Percentiles rank a stretch among this genome's conserved stretches.
These are phyloP conservation scores for Chorisops tibialis DNA, from an alignment of 2,888 invertebrate species.

Conservation along the genomic window DNA sequence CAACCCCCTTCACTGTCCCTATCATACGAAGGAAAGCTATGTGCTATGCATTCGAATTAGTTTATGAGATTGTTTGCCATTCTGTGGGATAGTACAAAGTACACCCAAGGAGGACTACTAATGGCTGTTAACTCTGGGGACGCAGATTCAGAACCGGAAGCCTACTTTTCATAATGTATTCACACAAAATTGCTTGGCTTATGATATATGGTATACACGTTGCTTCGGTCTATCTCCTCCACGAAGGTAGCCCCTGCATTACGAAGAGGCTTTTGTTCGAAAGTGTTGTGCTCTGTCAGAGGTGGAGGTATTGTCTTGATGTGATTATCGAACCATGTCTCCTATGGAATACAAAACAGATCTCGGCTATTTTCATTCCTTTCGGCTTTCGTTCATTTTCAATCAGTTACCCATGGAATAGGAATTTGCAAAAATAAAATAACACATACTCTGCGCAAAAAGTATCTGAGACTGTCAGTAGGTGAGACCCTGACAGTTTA, in stretches of 20 bases:
- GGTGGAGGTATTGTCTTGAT: conserved; percentile 8
- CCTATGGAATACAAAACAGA: conserved; percentile 27
- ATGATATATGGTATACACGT: not conserved
- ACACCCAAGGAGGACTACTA: not conserved
- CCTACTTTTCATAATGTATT: conserved; percentile 7
- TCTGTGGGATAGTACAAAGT: conserved; percentile 10
- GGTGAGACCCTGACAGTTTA: no score
- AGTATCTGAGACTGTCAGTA: no score
- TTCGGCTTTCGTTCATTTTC: not conserved
- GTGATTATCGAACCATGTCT: conserved; percentile 26
- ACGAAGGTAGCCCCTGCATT: no score
- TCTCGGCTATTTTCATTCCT: not conserved
- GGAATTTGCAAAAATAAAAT: not conserved
- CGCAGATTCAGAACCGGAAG: conserved; percentile 1
- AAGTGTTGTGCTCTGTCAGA: not conserved
- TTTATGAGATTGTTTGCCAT: conserved; percentile 8
- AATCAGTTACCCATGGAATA: conserved; percentile 1
- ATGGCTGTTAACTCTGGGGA: not conserved
- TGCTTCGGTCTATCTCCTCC: no score
- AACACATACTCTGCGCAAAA: no score
- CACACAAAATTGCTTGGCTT: not conserved
- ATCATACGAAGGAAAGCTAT: conserved; percentile 12
- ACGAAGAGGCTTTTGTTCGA: not conserved
- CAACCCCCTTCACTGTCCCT: no score
- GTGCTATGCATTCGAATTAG: conserved; percentile 18